These are phyloP conservation scores for Mesocricetus auratus DNA, from an alignment of 2,113 vertebrate genomes.

Conservation along the genomic window DNA sequence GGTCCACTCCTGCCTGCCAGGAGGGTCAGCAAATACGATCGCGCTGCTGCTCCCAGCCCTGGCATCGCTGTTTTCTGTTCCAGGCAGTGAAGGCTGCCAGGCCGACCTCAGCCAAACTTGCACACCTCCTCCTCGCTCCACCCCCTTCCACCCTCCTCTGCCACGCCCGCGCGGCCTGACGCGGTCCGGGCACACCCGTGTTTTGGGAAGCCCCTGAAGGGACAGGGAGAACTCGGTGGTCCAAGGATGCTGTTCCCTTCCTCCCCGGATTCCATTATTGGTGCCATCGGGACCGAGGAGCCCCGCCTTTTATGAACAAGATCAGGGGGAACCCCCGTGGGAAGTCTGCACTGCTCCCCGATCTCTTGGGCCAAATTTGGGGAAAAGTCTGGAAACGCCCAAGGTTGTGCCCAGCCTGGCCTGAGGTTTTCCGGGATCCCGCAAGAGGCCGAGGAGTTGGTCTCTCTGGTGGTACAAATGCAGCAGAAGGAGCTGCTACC, in stretches of 20 bases:
- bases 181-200: slow-evolving; percentile 27
- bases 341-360: background rate
- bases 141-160: accelerated
- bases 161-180: slow-evolving; percentile 54
- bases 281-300: background rate
- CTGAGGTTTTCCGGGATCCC: background rate
- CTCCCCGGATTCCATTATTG: background rate
- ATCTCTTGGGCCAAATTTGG: background rate
- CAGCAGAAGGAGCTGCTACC: background rate
- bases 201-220: background rate
- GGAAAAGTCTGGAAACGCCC: slow-evolving; percentile 8
- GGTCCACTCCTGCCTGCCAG: accelerated
- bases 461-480: background rate
- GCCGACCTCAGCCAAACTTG: background rate
- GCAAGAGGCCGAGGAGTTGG: background rate
- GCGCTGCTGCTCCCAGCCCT: background rate
- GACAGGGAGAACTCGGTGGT: background rate
- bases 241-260: background rate
- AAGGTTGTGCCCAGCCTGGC: background rate
- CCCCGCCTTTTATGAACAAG: background rate
- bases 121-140: slow-evolving; percentile 33
- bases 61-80: background rate
- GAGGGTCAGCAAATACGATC: background rate
- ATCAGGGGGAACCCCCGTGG: background rate
- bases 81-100: background rate